phyloP scores from a whole-genome alignment of 2,797 vertebrate species.

The Danio jaintianensis region DNA sequence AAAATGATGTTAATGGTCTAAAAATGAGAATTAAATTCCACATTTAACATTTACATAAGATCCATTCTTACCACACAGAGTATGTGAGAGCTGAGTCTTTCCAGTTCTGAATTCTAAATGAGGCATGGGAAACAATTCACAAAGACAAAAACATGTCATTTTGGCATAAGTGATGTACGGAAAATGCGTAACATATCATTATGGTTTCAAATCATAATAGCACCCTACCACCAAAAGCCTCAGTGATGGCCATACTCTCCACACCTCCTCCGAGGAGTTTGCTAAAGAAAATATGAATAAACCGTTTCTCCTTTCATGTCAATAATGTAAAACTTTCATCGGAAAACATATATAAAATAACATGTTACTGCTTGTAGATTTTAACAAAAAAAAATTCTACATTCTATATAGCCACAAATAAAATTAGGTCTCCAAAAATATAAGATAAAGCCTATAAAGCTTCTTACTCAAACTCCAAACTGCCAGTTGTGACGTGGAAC shows the following conservation, averaged over 20 bases:
- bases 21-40: neutral
- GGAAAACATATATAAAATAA: neutral
- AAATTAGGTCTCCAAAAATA: neutral
- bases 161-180: neutral
- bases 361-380: too few species aligned
- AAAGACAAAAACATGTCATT: conserved; percentile 32
- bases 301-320: neutral
- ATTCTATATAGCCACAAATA: conserved; percentile 6
- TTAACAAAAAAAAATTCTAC: too few species aligned
- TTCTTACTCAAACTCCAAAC: conserved; percentile 96
- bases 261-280: conserved; percentile 96
- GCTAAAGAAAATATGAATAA: conserved; percentile 75
- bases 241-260: conserved; percentile 99
- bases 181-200: neutral
- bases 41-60: neutral
- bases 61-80: conserved; percentile 90
- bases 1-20: neutral
- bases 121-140: conserved; percentile 31
- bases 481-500: conserved; percentile 94
- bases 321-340: neutral
- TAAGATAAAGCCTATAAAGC: neutral
- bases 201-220: neutral
- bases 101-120: conserved; percentile 94
- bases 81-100: conserved; percentile 97
- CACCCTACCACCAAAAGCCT: conserved; percentile 93